Evolutionary conservation across 2,113 vertebrate genomes (phyloP).

Genomic region (Cyanoramphus novaezelandiae): DNA sequence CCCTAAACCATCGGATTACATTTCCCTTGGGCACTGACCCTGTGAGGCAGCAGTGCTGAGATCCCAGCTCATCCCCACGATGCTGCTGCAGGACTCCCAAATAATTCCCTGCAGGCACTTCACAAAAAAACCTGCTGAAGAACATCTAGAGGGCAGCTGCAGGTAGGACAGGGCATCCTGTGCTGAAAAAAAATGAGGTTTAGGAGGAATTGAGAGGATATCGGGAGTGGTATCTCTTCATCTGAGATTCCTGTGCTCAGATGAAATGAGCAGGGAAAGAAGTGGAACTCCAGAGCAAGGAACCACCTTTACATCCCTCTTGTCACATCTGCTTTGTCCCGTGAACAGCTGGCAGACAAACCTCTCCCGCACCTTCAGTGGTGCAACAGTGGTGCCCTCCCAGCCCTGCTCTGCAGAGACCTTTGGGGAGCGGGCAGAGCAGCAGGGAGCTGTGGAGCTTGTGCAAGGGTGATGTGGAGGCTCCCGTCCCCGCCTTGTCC

Average conservation of each 20-base stretch:
- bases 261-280: not conserved
- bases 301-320: not conserved
- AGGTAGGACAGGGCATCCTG: not conserved
- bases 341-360: not conserved
- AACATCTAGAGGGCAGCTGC: not conserved
- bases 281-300: not conserved
- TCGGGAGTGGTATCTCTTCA: not conserved
- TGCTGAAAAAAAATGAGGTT: not conserved
- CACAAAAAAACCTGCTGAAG: not conserved
- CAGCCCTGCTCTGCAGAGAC: not conserved
- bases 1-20: rapidly evolving
- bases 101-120: not conserved
- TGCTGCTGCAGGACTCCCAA: not conserved
- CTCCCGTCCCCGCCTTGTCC: rapidly evolving
- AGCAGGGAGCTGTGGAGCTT: rapidly evolving
- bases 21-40: not conserved
- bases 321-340: not conserved
- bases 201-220: not conserved
- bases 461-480: not conserved
- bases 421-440: not conserved
- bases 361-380: not conserved
- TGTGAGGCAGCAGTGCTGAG: rapidly evolving
- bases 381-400: not conserved
- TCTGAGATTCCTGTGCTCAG: not conserved
- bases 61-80: not conserved